Evolutionary conservation across 53 echinoderm and acorn worm genomes (phyloP).

Genomic region (Hippasteria phrygiana): DNA sequence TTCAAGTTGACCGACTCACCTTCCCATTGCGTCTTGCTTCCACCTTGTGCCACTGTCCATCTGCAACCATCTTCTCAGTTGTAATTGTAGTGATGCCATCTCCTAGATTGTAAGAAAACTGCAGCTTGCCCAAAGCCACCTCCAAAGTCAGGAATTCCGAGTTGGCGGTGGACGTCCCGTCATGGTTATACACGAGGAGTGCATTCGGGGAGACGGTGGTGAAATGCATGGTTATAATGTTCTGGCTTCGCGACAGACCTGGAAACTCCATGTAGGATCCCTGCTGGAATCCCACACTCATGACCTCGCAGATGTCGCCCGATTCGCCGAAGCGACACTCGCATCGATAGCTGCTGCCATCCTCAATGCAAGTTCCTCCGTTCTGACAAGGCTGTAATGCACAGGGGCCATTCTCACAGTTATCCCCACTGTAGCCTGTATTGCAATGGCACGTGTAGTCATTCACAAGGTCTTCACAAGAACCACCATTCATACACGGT

Average conservation of each 20-base stretch:
- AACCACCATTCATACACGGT: slow-evolving; percentile 80
- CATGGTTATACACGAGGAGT: slow-evolving; percentile 94
- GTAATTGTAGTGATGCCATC: slow-evolving; percentile 67
- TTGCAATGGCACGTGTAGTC: slow-evolving; percentile 80
- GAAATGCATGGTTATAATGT: slow-evolving; percentile 82
- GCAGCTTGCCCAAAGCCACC: slow-evolving; percentile 73
- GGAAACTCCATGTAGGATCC: slow-evolving; percentile 82
- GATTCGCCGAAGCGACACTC: slow-evolving; percentile 83
- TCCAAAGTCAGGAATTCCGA: slow-evolving; percentile 89
- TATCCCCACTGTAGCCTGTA: slow-evolving; percentile 77
- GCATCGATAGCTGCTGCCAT: slow-evolving; percentile 76
- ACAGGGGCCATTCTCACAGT: slow-evolving; percentile 91
- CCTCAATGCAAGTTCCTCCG: slow-evolving; percentile 80
- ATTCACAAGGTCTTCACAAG: slow-evolving; percentile 78
- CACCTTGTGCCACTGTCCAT: slow-evolving; percentile 92
- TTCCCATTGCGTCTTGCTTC: slow-evolving; percentile 82
- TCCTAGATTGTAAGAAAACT: slow-evolving; percentile 84
- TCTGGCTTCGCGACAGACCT: slow-evolving; percentile 53
- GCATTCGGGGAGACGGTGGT: slow-evolving; percentile 79
- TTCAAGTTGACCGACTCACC: slow-evolving; percentile 63
- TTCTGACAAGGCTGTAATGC: slow-evolving; percentile 82
- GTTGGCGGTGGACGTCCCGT: slow-evolving; percentile 70
- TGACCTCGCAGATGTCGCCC: slow-evolving; percentile 82
- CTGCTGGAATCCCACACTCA: slow-evolving; percentile 83
- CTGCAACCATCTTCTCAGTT: slow-evolving; percentile 72